phyloP scores from a whole-genome alignment of 2,797 vertebrate genomes.

The Danio kyathit region DNA sequence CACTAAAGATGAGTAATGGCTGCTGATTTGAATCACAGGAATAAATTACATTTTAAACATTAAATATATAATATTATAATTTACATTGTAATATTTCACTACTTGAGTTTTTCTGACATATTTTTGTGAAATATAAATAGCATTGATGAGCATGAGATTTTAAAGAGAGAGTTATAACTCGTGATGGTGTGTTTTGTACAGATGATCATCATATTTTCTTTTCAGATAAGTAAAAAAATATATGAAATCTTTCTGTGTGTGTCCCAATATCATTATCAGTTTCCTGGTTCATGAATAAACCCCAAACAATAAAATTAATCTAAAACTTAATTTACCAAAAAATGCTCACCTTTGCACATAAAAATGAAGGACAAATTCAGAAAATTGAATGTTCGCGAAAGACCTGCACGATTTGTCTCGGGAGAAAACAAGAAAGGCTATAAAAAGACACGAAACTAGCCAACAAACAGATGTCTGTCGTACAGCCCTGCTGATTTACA shows the following conservation, averaged over 20 bases:
- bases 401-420: not conserved
- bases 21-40: not conserved
- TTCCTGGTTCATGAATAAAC: not conserved
- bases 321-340: not conserved
- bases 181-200: not conserved
- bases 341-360: not conserved
- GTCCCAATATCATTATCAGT: too few species aligned
- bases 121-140: too few species aligned
- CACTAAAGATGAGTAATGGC: not conserved
- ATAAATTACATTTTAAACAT: too few species aligned
- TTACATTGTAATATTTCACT: not conserved
- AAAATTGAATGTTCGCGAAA: not conserved
- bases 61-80: not conserved
- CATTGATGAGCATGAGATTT: not conserved
- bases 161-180: not conserved
- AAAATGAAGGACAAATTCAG: not conserved
- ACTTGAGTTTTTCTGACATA: too few species aligned
- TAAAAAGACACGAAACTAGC: conserved; percentile 18
- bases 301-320: not conserved
- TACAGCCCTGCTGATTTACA: conserved; percentile 39
- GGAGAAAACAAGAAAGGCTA: conserved; percentile 8
- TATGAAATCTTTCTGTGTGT: too few species aligned
- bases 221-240: not conserved
- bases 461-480: conserved; percentile 26
- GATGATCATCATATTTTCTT: not conserved